These are phyloP conservation scores for Carpatolechia fugitivella DNA, from an alignment of 2,888 invertebrate species.

Conservation along the genomic window DNA sequence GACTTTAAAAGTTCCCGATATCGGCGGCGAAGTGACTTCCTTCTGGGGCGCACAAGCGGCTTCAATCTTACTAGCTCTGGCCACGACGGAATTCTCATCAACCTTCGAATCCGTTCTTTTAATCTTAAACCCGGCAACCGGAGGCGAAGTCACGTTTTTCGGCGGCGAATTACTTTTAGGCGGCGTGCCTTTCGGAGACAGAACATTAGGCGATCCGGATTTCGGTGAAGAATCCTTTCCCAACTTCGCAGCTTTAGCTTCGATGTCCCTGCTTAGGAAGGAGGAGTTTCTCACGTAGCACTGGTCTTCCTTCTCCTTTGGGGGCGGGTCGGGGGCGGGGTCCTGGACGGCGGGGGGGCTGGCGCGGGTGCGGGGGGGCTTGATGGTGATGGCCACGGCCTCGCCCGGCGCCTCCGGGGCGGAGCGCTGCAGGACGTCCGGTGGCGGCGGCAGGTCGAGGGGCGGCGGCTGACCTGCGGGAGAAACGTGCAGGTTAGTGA, in stretches of 20 bases:
- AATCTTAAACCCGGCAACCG: constrained; percentile 27
- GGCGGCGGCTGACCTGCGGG: constrained; percentile 21
- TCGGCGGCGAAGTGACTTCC: constrained; percentile 29
- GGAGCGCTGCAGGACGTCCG: constrained; percentile 14
- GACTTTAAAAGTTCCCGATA: constrained; percentile 22
- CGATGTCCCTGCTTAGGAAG: constrained; percentile 56
- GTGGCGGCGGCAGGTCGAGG: constrained; percentile 16
- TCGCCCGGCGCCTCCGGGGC: constrained; percentile 28
- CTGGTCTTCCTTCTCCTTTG: too few relatives aligned
- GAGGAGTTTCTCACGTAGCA: constrained; percentile 57
- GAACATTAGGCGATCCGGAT: constrained; percentile 9
- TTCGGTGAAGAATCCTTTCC: constrained; percentile 19
- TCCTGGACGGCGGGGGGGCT: constrained; percentile 22
- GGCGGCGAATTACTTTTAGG: constrained; percentile 17
- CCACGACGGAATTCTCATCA: constrained; percentile 28
- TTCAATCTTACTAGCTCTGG: constrained; percentile 26
- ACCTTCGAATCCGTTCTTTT: constrained; percentile 27
- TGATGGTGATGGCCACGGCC: constrained; percentile 31
- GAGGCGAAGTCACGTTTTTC: constrained; percentile 28
- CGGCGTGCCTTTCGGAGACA: constrained; percentile 12
- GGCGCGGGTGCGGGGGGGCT: constrained; percentile 25
- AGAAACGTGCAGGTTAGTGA: too few relatives aligned
- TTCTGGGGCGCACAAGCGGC: constrained; percentile 28
- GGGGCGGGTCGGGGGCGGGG: too few relatives aligned
- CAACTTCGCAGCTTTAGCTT: constrained; percentile 39